These are phyloP conservation scores for Falco berigora DNA, from an alignment of 2,797 vertebrate genomes.

Conservation along the genomic window DNA sequence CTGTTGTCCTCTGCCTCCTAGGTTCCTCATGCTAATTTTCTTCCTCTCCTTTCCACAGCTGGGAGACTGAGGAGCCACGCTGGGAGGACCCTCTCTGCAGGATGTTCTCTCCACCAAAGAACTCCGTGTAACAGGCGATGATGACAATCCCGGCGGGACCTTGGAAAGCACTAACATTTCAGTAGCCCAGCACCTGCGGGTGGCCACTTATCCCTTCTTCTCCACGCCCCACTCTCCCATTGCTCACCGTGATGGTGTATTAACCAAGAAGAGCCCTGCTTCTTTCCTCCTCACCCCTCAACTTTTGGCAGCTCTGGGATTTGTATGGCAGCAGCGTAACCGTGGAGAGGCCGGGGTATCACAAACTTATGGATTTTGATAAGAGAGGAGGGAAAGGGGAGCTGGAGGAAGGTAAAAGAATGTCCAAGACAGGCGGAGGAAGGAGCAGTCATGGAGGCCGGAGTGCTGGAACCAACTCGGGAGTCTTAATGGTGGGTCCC, in stretches of 20 bases:
- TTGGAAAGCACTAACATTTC: slow-evolving; percentile 1
- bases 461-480: slow-evolving; percentile 88
- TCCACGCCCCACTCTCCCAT: slow-evolving; percentile 48
- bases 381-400: slow-evolving; percentile 99
- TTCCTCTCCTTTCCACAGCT: slow-evolving; percentile 31
- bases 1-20: background rate
- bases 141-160: slow-evolving; percentile 60
- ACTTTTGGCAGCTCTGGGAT: slow-evolving; percentile 84
- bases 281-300: slow-evolving; percentile 50
- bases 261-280: slow-evolving; percentile 47
- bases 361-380: slow-evolving; percentile 99
- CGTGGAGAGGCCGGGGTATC: slow-evolving; percentile 99
- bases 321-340: slow-evolving; percentile 94
- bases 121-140: slow-evolving; percentile 73
- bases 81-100: slow-evolving; percentile 56
- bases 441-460: slow-evolving; percentile 86
- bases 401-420: slow-evolving; percentile 93
- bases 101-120: slow-evolving; percentile 74
- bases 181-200: slow-evolving; percentile 59
- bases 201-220: background rate
- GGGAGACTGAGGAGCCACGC: slow-evolving; percentile 21
- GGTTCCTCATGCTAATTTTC: background rate
- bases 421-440: slow-evolving; percentile 88
- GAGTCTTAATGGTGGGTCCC: slow-evolving; percentile 98
- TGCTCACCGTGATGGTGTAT: slow-evolving; percentile 63